A percentile compares a stretch with the other conserved stretches of the same genome.
These are phyloP conservation scores for Leucoraja ocellata DNA, from an alignment of 2,797 vertebrate genomes.

Conservation along the genomic window DNA sequence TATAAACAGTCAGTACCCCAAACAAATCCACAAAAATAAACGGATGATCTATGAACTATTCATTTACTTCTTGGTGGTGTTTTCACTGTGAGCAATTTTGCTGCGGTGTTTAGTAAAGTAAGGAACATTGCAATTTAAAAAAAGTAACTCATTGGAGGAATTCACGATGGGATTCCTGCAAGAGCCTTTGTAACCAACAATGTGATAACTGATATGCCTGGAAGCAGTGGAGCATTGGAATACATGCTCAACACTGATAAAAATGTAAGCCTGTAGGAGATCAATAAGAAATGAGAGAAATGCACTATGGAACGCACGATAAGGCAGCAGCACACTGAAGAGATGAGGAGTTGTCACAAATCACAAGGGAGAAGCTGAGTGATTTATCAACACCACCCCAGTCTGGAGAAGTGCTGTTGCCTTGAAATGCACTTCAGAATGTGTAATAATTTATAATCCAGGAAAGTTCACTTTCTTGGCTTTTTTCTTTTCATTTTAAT, in stretches of 20 bases:
- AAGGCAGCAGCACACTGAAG: background rate
- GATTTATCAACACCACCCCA: background rate
- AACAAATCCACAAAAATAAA: background rate
- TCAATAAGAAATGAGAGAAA: constrained; percentile 18
- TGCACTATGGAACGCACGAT: background rate
- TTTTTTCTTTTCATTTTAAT: background rate
- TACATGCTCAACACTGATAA: background rate
- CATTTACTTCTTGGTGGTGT: background rate
- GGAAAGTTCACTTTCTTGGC: background rate
- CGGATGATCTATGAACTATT: background rate
- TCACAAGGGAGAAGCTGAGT: background rate
- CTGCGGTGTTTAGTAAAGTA: background rate
- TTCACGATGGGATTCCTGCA: background rate
- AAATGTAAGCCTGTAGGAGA: background rate
- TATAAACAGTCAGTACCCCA: background rate
- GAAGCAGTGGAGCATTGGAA: background rate
- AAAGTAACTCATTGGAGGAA: background rate
- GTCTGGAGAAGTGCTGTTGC: background rate
- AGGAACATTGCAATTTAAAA: too few relatives aligned
- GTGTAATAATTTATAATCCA: background rate
- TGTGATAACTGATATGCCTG: background rate
- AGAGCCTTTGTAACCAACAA: background rate
- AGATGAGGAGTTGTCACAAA: constrained; percentile 9
- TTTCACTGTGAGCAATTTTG: background rate
- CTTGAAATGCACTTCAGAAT: background rate